Conservation (phyloP, 2,113 vertebrate species). For the Myiozetetes cayanensis region DNA sequence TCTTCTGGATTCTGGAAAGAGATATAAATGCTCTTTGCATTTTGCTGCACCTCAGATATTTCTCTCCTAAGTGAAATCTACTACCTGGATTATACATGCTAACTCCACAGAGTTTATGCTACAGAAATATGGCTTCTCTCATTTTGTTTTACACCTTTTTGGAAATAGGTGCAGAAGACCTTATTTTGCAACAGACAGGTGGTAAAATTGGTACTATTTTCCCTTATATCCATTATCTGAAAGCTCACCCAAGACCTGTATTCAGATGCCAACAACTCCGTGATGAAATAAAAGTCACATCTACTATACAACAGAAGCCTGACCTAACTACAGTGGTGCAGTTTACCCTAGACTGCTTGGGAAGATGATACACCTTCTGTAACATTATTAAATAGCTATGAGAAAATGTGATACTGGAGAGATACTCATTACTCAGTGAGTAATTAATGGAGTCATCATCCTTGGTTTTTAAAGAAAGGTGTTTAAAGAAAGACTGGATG, state of each 20-base stretch:
- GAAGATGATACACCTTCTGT: background rate
- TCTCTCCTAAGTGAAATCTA: background rate
- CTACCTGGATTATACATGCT: background rate
- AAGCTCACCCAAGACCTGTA: background rate
- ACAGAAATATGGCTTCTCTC: background rate
- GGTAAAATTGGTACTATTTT: constrained; percentile 15
- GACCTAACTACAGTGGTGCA: background rate
- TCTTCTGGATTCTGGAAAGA: background rate
- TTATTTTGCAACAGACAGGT: background rate
- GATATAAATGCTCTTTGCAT: background rate
- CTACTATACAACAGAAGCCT: background rate
- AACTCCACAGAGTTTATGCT: background rate
- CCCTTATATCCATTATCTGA: background rate
- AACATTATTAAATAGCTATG: background rate
- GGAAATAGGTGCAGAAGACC: background rate
- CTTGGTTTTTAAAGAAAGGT: background rate
- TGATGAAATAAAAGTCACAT: background rate
- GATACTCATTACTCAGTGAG: background rate
- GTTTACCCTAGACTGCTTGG: background rate
- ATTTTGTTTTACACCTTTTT: background rate
- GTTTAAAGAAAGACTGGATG: background rate
- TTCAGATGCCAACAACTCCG: background rate
- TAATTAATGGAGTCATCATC: background rate
- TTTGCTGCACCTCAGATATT: background rate
- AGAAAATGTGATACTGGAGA: background rate